Evolutionary conservation across 2,797 vertebrate genomes (phyloP).

Genomic region (Sciaenops ocellatus): DNA sequence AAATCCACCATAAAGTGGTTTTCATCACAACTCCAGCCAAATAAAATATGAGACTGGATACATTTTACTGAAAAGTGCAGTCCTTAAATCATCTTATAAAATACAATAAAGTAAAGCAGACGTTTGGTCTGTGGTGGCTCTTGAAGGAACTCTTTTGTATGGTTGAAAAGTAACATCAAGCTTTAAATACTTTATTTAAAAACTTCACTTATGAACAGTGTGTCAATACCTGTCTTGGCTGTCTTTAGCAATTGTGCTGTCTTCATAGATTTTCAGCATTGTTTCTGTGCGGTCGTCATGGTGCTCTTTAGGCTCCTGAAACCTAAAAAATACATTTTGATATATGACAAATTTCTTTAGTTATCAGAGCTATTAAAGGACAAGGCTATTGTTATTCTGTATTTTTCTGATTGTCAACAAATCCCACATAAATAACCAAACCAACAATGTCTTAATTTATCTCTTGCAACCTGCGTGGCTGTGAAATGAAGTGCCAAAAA

Average conservation of each 20-base stretch:
- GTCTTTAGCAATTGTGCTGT: slow-evolving; percentile 56
- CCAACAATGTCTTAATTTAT: background rate
- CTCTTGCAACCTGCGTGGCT: background rate
- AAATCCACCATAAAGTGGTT: too few relatives aligned
- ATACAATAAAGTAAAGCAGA: too few relatives aligned
- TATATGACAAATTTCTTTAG: background rate
- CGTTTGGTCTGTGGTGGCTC: background rate
- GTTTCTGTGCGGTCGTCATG: slow-evolving; percentile 83
- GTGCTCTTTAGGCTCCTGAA: slow-evolving; percentile 84
- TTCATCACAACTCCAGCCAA: too few relatives aligned
- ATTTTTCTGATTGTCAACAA: background rate
- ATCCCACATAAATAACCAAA: background rate
- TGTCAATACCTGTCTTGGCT: slow-evolving; percentile 78
- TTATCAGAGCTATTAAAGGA: background rate
- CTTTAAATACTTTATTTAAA: background rate
- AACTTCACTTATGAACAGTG: too few relatives aligned
- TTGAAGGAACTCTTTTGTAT: background rate
- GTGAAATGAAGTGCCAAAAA: too few relatives aligned
- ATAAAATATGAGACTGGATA: too few relatives aligned
- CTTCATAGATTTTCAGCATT: slow-evolving; percentile 81
- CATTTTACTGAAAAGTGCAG: too few relatives aligned
- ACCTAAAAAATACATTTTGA: slow-evolving; percentile 74
- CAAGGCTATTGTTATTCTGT: background rate
- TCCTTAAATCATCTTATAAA: too few relatives aligned
- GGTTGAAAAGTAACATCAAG: background rate